phyloP scores from a whole-genome alignment of 2,113 vertebrate genomes.

The Lophotis ruficrista region DNA sequence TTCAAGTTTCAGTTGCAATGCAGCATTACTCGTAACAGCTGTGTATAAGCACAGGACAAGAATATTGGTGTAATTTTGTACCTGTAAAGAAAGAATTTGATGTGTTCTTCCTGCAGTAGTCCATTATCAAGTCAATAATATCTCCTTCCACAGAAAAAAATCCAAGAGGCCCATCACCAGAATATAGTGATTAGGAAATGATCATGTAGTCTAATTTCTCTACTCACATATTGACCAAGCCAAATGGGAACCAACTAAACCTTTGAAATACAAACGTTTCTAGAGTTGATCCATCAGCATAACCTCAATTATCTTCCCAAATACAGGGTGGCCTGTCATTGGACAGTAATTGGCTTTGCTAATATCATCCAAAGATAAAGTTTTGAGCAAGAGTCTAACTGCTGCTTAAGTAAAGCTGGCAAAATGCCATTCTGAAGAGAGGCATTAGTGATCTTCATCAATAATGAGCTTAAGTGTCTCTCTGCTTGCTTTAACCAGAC shows the following conservation, averaged over 20 bases:
- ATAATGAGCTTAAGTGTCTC: conserved; percentile 26
- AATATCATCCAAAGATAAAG: background rate
- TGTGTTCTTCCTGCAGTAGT: background rate
- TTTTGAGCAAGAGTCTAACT: background rate
- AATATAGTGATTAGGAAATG: background rate
- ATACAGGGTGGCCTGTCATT: background rate
- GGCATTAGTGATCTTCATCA: conserved; percentile 17
- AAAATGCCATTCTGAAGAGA: conserved; percentile 28
- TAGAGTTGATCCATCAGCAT: background rate
- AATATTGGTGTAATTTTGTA: background rate
- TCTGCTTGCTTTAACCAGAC: background rate
- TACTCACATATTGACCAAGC: background rate
- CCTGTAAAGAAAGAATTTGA: background rate
- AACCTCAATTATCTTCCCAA: conserved; percentile 39
- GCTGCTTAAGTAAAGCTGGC: conserved; percentile 30
- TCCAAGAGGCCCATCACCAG: background rate
- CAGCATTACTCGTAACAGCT: background rate
- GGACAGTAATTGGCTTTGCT: conserved; percentile 12
- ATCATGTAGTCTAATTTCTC: background rate
- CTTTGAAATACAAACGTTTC: conserved; percentile 15
- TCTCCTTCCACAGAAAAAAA: background rate
- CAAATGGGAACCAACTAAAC: background rate
- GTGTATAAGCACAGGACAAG: background rate
- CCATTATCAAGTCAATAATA: background rate
- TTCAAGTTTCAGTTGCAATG: background rate